phyloP scores from a whole-genome alignment of 92 coral and sea anemone species.

The Paragorgia papillata region DNA sequence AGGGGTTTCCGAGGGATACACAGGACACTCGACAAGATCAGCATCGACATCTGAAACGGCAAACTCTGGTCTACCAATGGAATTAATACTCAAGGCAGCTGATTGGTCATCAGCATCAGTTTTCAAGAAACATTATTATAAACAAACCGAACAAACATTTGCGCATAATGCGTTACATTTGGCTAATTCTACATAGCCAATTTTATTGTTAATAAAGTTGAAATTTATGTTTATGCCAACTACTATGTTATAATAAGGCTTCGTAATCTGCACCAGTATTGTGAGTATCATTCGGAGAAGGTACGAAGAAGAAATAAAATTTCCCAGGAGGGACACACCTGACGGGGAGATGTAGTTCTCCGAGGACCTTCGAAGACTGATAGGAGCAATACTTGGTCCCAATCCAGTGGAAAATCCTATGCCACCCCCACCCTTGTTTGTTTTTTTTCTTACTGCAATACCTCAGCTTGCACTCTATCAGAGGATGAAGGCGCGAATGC shows the following conservation, averaged over 20 bases:
- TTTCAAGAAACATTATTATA: too few species aligned
- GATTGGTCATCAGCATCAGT: too few species aligned
- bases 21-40: too few species aligned
- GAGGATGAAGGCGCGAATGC: conserved; percentile 12
- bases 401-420: background rate
- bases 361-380: conserved; percentile 27
- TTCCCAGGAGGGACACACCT: conserved; percentile 31
- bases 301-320: conserved; percentile 25
- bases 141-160: too few species aligned
- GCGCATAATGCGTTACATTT: too few species aligned
- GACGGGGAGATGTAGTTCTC: conserved; percentile 33
- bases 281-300: conserved; percentile 38
- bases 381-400: conserved; percentile 34
- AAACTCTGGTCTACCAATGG: too few species aligned
- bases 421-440: background rate
- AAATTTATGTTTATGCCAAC: too few species aligned
- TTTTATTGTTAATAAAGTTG: background rate
- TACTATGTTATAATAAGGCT: too few species aligned
- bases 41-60: too few species aligned
- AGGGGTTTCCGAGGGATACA: too few species aligned
- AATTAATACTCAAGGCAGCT: too few species aligned
- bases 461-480: too few species aligned
- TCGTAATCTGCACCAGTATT: background rate
- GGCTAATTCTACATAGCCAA: background rate
- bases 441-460: conserved; percentile 1